Evolutionary conservation across 2,113 vertebrate genomes (phyloP).

Genomic region (Carlito syrichta): DNA sequence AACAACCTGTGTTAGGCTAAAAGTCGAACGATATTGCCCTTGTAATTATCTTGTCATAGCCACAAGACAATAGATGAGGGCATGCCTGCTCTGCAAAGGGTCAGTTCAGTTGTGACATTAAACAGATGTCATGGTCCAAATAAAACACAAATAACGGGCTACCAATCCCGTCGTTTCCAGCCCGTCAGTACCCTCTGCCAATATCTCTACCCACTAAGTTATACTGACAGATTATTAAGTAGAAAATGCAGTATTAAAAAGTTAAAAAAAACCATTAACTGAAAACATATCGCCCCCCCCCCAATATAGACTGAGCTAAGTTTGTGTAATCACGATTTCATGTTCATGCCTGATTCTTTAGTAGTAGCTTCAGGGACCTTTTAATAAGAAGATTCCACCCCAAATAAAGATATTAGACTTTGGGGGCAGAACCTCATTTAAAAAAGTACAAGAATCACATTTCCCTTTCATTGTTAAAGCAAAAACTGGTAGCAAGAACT

Average conservation of each 20-base stretch:
- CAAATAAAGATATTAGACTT: not conserved
- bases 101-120: not conserved
- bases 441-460: not conserved
- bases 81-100: not conserved
- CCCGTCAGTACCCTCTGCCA: not conserved
- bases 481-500: not conserved
- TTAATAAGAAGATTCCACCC: not conserved
- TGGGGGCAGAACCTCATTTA: not conserved
- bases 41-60: constrained; percentile 23
- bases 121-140: not conserved
- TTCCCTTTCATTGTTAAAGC: not conserved
- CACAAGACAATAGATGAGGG: not conserved
- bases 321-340: not conserved
- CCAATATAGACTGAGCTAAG: not conserved
- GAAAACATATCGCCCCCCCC: not conserved
- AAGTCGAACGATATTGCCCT: not conserved
- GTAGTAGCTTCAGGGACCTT: not conserved
- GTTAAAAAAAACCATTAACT: not conserved
- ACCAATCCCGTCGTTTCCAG: not conserved
- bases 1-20: not conserved
- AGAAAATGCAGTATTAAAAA: not conserved
- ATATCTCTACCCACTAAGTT: not conserved
- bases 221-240: not conserved
- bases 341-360: not conserved
- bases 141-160: not conserved